Conservation (phyloP, 2,113 vertebrate genomes). For the Apteryx owenii region DNA sequence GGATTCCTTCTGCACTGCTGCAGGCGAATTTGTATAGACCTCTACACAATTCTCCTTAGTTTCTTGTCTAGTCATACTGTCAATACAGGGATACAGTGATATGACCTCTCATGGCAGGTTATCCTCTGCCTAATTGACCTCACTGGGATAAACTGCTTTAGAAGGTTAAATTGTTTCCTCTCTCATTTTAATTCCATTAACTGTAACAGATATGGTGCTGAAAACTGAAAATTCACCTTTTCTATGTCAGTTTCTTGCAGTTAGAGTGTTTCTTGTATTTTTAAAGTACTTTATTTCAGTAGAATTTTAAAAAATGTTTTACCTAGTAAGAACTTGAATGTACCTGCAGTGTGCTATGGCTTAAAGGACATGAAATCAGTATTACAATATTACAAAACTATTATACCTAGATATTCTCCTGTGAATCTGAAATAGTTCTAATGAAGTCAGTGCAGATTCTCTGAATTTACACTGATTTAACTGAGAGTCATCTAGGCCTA, state of each 20-base stretch:
- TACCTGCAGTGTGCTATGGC: neutral
- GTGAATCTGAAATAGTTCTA: neutral
- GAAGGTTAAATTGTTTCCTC: neutral
- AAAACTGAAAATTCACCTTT: neutral
- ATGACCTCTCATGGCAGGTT: neutral
- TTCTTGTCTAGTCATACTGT: neutral
- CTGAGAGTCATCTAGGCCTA: neutral
- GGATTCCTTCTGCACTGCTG: neutral
- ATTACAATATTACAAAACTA: neutral
- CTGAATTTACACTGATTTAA: neutral
- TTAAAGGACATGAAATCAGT: neutral
- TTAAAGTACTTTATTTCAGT: neutral
- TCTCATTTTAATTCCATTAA: neutral
- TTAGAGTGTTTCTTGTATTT: neutral
- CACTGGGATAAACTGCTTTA: neutral
- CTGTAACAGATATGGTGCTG: neutral
- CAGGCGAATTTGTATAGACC: neutral
- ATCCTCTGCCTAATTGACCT: neutral
- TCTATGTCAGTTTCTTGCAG: neutral
- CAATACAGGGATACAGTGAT: neutral
- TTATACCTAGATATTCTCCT: neutral
- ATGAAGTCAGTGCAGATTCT: neutral
- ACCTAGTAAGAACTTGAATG: neutral
- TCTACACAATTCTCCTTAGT: neutral
- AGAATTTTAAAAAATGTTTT: neutral